These are phyloP conservation scores for Hypsibius dujardini DNA, from an alignment of 1,140 invertebrate genomes.

Conservation along the genomic window DNA sequence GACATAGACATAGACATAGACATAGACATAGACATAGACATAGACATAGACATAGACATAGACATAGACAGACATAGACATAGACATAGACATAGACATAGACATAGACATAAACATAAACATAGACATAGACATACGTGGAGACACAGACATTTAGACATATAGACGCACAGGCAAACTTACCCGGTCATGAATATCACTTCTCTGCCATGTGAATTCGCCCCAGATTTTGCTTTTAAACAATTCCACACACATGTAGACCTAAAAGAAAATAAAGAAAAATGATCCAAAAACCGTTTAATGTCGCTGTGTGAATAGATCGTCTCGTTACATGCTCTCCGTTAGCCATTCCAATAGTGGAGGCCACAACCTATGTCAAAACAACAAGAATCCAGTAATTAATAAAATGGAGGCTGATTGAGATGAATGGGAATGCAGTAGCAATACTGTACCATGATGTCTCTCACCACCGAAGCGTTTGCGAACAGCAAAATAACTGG, in stretches of 20 bases:
- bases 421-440: no score
- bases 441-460: neutral
- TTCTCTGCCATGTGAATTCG: neutral
- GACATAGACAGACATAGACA: no score
- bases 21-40: no score
- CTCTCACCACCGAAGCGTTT: neutral
- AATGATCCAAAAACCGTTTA: no score
- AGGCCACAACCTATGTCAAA: neutral
- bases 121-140: no score
- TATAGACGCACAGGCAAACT: neutral
- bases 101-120: no score
- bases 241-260: neutral
- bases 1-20: no score
- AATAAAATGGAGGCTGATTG: no score
- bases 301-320: no score
- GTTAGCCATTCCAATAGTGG: neutral
- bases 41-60: no score
- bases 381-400: neutral
- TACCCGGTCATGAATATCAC: neutral
- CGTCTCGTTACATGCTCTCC: neutral
- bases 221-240: conserved; percentile 9
- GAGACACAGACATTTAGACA: neutral
- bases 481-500: conserved; percentile 1
- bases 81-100: no score
- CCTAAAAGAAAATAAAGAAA: neutral